Base-by-base conservation (phyloP, 2,113 vertebrate species). In the Caretta caretta region DNA sequence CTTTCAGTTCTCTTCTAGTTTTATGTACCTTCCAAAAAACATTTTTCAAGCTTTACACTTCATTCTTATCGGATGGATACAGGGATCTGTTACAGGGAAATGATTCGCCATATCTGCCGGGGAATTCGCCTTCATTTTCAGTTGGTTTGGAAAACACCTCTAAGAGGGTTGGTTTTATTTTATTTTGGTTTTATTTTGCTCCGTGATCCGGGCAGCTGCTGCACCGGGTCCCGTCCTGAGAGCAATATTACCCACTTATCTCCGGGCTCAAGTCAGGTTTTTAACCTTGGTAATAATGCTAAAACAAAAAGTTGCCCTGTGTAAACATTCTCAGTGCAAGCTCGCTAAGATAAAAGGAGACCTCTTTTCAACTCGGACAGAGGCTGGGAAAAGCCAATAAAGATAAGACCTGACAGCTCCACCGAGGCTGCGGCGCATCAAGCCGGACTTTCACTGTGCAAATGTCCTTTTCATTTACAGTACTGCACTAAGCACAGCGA, bases 351-450 rank as follows among this genome's bases (percentile, higher is more conserved):
- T 99, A 98, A 99, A 99, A 99, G 98, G 96, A 86, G 96, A 96
- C 94, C 97, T 24, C 96, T 97, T 96, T 98, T 98, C 98, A 99
- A 98, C 98, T 97, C 97, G 97, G 95, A 96, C 97, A 98, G 98
- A 98, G 98, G 96, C 99, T 99, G 99, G 98, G 98, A 98, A 99
- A 99, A 98, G 97, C 98, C 98, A 98, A 99, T 99, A 99, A 99
- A 99, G 99, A 99, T 99, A 99, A 99, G 97, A 84, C 87, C 98
- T 98, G 98, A 98, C 98, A 98, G 98, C 94, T 97, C 88, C 95
- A 82, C 95, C 94, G 93, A 95, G 97, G 93, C 97, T 97, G 97
- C 91, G 90, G 97, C 97, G 91, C 97, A 97, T 98, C 98, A 98
- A 87, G 76, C 53, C 84, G 90, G 94, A 94, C 96, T 98, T 98